Evolutionary conservation across 2,113 vertebrate genomes (phyloP).

Genomic region (Dasyprocta punctata): DNA sequence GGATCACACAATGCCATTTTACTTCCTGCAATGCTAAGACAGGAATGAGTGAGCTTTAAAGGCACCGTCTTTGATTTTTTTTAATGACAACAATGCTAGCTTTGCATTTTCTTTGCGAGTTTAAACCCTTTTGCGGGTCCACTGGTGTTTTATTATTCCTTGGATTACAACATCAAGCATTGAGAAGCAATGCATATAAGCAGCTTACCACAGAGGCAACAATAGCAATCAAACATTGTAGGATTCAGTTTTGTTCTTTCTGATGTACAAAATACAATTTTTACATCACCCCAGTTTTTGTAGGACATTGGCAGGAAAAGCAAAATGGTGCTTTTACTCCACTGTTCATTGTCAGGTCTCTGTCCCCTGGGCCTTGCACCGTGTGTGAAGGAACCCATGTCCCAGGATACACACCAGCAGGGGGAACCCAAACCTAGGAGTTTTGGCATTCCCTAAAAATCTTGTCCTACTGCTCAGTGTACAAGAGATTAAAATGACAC

Average conservation of each 20-base stretch:
- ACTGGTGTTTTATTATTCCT: slow-evolving; percentile 55
- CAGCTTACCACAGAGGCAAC: slow-evolving; percentile 57
- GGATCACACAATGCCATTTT: slow-evolving; percentile 43
- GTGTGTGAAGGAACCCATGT: not conserved
- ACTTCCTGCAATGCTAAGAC: slow-evolving; percentile 63
- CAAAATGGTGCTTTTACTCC: not conserved
- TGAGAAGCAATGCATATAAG: slow-evolving; percentile 54
- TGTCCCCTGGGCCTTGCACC: not conserved
- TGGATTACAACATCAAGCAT: slow-evolving; percentile 55
- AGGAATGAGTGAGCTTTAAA: slow-evolving; percentile 59
- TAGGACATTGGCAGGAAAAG: slow-evolving; percentile 28
- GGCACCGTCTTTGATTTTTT: slow-evolving; percentile 48
- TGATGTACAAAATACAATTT: slow-evolving; percentile 56
- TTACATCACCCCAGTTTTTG: slow-evolving; percentile 17
- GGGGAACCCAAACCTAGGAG: slow-evolving; percentile 85
- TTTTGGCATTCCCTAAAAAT: slow-evolving; percentile 37
- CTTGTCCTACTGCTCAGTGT: not conserved
- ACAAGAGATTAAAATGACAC: slow-evolving; percentile 42
- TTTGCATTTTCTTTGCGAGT: slow-evolving; percentile 2
- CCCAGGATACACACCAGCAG: slow-evolving; percentile 79
- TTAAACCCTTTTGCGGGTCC: slow-evolving; percentile 57
- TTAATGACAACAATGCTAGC: slow-evolving; percentile 22
- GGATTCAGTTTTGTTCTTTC: slow-evolving; percentile 51
- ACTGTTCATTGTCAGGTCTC: not conserved
- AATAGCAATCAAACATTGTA: slow-evolving; percentile 38